These are phyloP conservation scores for Clarias batrachus DNA, from an alignment of 2,113 vertebrate species.

Conservation along the genomic window DNA sequence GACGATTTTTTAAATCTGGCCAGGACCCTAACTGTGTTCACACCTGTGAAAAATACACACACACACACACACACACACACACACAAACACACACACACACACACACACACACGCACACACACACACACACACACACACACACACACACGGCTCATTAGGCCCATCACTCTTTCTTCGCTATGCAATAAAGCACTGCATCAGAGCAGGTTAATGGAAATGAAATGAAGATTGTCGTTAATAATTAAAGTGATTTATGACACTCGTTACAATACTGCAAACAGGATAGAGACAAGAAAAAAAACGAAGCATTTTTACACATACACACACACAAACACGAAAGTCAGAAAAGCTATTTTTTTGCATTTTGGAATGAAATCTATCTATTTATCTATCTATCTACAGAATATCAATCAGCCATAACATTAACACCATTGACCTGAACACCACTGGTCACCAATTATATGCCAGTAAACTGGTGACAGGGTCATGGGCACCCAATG, in stretches of 20 bases:
- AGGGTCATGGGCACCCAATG: too few relatives aligned
- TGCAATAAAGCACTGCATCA: not conserved
- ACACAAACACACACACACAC: not conserved
- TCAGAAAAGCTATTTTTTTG: not conserved
- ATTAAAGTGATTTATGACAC: constrained; percentile 31
- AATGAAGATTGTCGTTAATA: not conserved
- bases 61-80: constrained; percentile 7
- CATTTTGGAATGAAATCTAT: not conserved
- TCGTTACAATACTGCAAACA: not conserved
- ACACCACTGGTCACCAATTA: too few relatives aligned
- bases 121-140: constrained; percentile 4
- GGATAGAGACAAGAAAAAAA: not conserved
- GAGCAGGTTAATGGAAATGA: constrained; percentile 3
- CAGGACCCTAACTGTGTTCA: constrained; percentile 8
- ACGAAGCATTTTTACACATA: not conserved
- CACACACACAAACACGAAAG: not conserved
- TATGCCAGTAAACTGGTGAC: too few relatives aligned
- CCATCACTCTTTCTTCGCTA: not conserved
- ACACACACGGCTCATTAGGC: not conserved
- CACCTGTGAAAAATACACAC: constrained; percentile 9
- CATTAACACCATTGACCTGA: too few relatives aligned
- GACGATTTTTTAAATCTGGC: not conserved
- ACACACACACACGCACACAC: constrained; percentile 1
- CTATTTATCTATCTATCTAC: too few relatives aligned
- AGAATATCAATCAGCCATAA: too few relatives aligned